phyloP scores from a whole-genome alignment of 2,797 vertebrate genomes.

The Yasuhikotakia modesta region DNA sequence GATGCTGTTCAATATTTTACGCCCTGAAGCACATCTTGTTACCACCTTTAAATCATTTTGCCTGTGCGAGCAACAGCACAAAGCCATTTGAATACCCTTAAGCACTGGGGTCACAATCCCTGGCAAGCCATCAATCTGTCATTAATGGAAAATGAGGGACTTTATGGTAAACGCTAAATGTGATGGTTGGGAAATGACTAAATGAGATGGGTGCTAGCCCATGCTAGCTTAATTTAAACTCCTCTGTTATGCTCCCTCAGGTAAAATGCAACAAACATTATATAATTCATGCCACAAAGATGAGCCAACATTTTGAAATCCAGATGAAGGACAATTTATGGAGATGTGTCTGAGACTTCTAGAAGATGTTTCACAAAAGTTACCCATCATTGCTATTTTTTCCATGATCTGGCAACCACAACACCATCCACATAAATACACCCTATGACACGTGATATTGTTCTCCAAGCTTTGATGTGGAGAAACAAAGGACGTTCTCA shows the following conservation, averaged over 20 bases:
- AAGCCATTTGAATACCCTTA: constrained; percentile 56
- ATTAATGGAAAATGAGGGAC: constrained; percentile 47
- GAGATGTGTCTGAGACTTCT: background rate
- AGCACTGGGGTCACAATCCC: constrained; percentile 41
- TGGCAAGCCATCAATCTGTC: constrained; percentile 55
- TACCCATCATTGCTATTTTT: background rate
- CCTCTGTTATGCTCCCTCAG: background rate
- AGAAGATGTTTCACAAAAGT: background rate
- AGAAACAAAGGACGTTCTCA: constrained; percentile 30
- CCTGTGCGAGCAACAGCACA: constrained; percentile 39
- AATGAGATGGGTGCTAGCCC: background rate
- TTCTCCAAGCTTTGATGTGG: constrained; percentile 13
- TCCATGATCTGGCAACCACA: background rate
- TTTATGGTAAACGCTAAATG: constrained; percentile 57
- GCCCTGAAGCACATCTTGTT: constrained; percentile 75
- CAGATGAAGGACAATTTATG: constrained; percentile 25
- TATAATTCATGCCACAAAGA: constrained; percentile 21
- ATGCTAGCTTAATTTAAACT: constrained; percentile 28
- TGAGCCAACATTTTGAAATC: constrained; percentile 35
- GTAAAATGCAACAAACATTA: constrained; percentile 24
- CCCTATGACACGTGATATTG: background rate
- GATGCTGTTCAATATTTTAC: constrained; percentile 81
- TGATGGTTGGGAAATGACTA: constrained; percentile 55
- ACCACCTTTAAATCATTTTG: constrained; percentile 80
- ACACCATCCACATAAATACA: constrained; percentile 24